These are phyloP conservation scores for Drosophila kuntzei DNA, from an alignment of 2,888 invertebrate genomes.

Conservation along the genomic window DNA sequence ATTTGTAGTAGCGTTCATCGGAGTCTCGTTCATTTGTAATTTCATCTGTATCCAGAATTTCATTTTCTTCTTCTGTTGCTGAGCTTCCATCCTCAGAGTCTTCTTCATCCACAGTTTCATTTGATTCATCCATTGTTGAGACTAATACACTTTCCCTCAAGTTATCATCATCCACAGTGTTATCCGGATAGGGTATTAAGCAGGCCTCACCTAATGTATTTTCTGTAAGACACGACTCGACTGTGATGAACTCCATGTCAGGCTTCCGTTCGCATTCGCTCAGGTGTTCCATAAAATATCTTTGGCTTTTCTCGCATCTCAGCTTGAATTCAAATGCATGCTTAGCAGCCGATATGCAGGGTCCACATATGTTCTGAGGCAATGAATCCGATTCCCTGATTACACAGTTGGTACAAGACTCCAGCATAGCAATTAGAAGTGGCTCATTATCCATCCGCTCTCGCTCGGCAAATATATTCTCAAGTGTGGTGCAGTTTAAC, in stretches of 20 bases:
- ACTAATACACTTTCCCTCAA: not conserved
- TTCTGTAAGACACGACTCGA: not conserved
- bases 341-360: not conserved
- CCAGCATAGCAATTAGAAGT: not conserved
- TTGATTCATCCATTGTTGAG: not conserved
- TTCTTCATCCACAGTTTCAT: not conserved
- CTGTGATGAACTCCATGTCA: not conserved
- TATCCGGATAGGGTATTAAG: not conserved
- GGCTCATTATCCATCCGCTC: not conserved
- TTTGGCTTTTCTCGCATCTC: not conserved
- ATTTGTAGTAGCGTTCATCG: not conserved
- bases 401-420: not conserved
- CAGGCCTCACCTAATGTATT: not conserved
- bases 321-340: not conserved
- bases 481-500: not conserved
- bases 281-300: not conserved
- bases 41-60: not conserved
- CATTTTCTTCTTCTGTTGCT: not conserved
- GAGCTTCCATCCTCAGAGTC: not conserved
- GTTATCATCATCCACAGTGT: not conserved
- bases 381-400: not conserved
- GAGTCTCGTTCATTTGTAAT: not conserved
- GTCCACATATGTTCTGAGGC: not conserved
- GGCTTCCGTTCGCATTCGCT: not conserved
- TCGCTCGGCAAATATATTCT: not conserved